These are phyloP conservation scores for Rhadina sibilatrix DNA, from an alignment of 2,113 vertebrate genomes.

Conservation along the genomic window DNA sequence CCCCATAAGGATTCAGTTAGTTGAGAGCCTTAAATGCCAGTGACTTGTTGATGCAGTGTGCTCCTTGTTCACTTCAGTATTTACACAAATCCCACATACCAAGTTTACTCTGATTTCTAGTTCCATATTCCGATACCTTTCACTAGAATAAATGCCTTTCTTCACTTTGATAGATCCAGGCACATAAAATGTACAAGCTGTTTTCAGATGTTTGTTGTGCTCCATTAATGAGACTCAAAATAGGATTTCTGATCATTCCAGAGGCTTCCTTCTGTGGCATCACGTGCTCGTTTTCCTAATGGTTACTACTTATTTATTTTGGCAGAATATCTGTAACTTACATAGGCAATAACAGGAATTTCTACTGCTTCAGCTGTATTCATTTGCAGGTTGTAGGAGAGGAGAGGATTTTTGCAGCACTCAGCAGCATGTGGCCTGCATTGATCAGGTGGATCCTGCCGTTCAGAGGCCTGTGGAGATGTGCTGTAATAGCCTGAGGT, in stretches of 20 bases:
- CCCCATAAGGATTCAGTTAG: neutral
- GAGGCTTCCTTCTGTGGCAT: neutral
- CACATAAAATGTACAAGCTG: neutral
- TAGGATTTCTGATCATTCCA: neutral
- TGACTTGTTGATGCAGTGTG: neutral
- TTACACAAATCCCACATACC: neutral
- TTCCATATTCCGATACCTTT: neutral
- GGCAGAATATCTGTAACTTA: neutral
- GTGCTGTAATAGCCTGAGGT: neutral
- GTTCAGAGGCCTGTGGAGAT: neutral
- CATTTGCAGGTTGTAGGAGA: neutral
- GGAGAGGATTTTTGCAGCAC: neutral
- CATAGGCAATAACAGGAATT: neutral
- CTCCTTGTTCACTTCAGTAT: neutral
- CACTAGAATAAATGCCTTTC: neutral
- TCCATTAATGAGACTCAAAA: neutral
- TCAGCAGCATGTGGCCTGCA: neutral
- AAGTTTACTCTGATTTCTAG: neutral
- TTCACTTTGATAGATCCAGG: neutral
- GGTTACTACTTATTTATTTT: slow-evolving; percentile 6
- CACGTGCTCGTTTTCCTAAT: neutral
- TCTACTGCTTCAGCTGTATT: neutral
- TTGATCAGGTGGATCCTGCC: neutral
- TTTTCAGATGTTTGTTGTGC: neutral
- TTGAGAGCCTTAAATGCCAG: neutral